Evolutionary conservation across 2,888 invertebrate genomes (phyloP), one percentile per base, ranked within the genome.

Genomic region (Pollenia griseotomentosa): DNA sequence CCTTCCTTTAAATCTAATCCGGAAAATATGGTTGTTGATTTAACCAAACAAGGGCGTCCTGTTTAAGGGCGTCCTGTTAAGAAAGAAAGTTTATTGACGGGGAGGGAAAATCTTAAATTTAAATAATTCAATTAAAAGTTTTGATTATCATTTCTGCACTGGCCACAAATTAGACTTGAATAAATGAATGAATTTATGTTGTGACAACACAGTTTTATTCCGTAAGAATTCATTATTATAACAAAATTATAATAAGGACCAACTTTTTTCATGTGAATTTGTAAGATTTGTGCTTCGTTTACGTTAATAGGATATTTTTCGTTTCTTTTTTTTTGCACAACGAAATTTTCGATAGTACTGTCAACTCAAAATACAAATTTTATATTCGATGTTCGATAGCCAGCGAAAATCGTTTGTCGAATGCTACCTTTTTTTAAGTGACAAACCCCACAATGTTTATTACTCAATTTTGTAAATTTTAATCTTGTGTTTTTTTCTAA

Each of bases 61-160:
- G 53, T 71, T 63, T 59, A 71, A 19, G 61, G 71, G 55, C 10
- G 23, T 51, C 23, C 46, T 63, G 53, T 71, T 63, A 19, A 55
- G 71, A 77, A 70, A 46, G 53, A 53, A 61, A 4, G 33, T 33
- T 33, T 33, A n/a, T 46, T 9, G 40, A 8, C 4, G 9, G 61
- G 19, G 10, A 44, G 14, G 70, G 70, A 40, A 63, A 77, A 70
- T 63, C 19, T 48, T 48, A 42, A 57, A 40, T 55, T 77, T 61
- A 55, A 77, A 77, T 68, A 74, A 83, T 70, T 75, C 55, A 77
- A 63, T 83, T 70, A 63, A 77, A 59, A 42, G 23, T 33, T 59
- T 74, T 57, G n/a, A 23, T 48, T 42, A 2, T 53, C 12, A 19
- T 55, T 73, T 73, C 55, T 63, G 2, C n/a, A 19, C 14, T 61